A percentile compares a stretch with the other conserved stretches of the same genome.
These are phyloP conservation scores for Thelaira solivaga DNA, from an alignment of 2,888 invertebrate species.

Conservation along the genomic window DNA sequence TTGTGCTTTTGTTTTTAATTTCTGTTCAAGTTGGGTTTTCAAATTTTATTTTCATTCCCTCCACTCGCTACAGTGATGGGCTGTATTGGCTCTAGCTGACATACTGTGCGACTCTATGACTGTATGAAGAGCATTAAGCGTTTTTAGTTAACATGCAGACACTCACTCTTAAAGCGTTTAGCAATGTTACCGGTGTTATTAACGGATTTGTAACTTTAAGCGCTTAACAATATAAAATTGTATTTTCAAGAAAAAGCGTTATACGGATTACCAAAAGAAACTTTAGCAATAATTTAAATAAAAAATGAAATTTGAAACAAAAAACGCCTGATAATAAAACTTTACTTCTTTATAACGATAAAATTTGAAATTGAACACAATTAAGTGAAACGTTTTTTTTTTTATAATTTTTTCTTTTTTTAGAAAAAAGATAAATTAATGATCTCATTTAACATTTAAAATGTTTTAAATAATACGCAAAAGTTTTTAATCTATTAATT, in stretches of 20 bases:
- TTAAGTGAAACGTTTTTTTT: no score
- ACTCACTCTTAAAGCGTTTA: constrained; percentile 77
- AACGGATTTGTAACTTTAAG: constrained; percentile 58
- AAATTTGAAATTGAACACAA: no score
- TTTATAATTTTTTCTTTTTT: not conserved
- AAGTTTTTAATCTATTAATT: not conserved
- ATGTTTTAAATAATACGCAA: constrained; percentile 21
- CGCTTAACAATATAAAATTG: not conserved
- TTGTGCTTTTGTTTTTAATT: constrained; percentile 29
- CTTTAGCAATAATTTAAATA: not conserved
- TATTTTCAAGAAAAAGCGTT: not conserved
- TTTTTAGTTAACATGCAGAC: constrained; percentile 52
- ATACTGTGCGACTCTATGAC: no score
- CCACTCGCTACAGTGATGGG: constrained; percentile 46
- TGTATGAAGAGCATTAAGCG: constrained; percentile 41
- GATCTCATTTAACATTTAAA: constrained; percentile 53
- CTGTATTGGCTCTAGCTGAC: constrained; percentile 32
- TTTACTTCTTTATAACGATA: constrained; percentile 3
- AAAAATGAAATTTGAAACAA: constrained; percentile 1
- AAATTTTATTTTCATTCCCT: constrained; percentile 47
- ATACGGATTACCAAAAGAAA: not conserved
- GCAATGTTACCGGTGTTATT: constrained; percentile 76
- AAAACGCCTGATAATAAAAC: constrained; percentile 12
- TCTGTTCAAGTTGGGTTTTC: constrained; percentile 56
- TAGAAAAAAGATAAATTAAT: constrained; percentile 27